Conservation (phyloP, 2,797 vertebrate genomes). For the Thaleichthys pacificus region DNA sequence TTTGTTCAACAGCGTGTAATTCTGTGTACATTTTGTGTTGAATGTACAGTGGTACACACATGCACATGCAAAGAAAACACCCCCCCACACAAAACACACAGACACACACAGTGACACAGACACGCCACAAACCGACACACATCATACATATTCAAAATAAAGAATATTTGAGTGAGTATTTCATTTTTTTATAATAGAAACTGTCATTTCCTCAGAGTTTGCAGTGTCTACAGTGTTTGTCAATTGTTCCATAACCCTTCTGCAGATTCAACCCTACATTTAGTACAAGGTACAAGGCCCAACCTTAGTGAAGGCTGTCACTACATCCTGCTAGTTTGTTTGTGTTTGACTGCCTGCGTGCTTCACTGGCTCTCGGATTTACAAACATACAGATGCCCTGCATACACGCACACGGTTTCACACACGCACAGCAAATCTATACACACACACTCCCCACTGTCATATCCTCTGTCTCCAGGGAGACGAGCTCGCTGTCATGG, state of each 20-base stretch:
- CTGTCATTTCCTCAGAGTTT: too few species aligned
- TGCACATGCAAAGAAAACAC: too few species aligned
- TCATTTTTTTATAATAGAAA: too few species aligned
- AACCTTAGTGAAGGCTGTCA: not conserved
- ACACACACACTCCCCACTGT: conserved; percentile 54
- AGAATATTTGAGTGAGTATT: too few species aligned
- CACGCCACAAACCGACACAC: not conserved
- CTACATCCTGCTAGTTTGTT: conserved; percentile 42
- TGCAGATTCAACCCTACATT: too few species aligned
- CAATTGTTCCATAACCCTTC: too few species aligned
- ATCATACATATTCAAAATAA: not conserved
- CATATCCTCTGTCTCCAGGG: conserved; percentile 76
- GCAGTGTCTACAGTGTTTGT: too few species aligned
- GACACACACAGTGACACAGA: not conserved
- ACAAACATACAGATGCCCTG: conserved; percentile 49
- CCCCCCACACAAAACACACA: not conserved
- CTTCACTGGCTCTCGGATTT: conserved; percentile 59
- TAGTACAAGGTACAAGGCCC: too few species aligned
- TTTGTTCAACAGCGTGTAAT: not conserved
- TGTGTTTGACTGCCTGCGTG: conserved; percentile 34
- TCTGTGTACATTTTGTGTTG: too few species aligned
- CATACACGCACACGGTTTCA: conserved; percentile 29
- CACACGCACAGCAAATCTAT: conserved; percentile 42
- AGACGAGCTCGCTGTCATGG: conserved; percentile 78
- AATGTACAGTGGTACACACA: too few species aligned